Percentiles rank a stretch among this genome's conserved stretches.
Conservation (phyloP, 2,113 vertebrate species). For the Vicugna pacos region DNA sequence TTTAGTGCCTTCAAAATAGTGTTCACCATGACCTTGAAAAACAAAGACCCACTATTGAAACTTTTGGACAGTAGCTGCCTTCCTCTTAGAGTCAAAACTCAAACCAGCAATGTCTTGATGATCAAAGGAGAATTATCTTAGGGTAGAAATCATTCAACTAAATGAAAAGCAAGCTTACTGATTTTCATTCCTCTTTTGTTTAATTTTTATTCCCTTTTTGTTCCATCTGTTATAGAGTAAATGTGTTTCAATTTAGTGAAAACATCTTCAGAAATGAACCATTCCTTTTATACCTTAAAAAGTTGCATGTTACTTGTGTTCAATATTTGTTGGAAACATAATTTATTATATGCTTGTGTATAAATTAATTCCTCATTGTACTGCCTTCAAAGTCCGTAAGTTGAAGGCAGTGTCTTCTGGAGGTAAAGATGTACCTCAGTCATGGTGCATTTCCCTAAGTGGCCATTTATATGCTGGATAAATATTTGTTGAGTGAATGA, state of each 20-base stretch:
- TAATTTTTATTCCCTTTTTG: slow-evolving; percentile 62
- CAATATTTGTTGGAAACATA: not conserved
- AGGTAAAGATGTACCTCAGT: not conserved
- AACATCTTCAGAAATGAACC: slow-evolving; percentile 58
- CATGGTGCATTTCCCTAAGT: not conserved
- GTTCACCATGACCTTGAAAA: slow-evolving; percentile 44
- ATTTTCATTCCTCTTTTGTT: slow-evolving; percentile 18
- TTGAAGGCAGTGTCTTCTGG: not conserved
- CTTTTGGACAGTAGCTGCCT: slow-evolving; percentile 35
- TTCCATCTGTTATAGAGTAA: slow-evolving; percentile 30
- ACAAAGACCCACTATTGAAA: not conserved
- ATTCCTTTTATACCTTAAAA: slow-evolving; percentile 15
- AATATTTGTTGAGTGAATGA: slow-evolving; percentile 9
- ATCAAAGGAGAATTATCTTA: slow-evolving; percentile 48
- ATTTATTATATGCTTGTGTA: not conserved
- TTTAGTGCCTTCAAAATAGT: slow-evolving; percentile 28
- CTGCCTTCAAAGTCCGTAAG: not conserved
- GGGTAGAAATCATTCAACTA: slow-evolving; percentile 16
- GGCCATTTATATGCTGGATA: not conserved
- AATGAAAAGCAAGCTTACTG: slow-evolving; percentile 29
- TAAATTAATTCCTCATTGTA: not conserved
- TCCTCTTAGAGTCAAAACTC: slow-evolving; percentile 35
- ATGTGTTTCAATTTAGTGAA: slow-evolving; percentile 46
- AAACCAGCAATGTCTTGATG: slow-evolving; percentile 23
- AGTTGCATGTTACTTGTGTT: slow-evolving; percentile 1